A percentile compares a stretch with the other conserved stretches of the same genome.
phyloP scores from a whole-genome alignment of 2,888 invertebrate species.

The Julus scandinavius region DNA sequence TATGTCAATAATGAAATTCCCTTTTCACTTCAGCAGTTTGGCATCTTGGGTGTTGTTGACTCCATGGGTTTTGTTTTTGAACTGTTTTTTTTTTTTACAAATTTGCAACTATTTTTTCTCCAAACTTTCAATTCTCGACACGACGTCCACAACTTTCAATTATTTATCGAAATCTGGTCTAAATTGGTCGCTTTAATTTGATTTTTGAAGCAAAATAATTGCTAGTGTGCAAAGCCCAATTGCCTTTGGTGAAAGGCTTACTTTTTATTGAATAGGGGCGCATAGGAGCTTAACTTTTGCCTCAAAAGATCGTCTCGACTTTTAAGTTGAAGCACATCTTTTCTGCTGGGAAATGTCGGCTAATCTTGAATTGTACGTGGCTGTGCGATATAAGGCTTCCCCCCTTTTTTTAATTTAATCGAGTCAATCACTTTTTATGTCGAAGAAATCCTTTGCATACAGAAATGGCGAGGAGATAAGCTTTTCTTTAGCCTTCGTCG shows the following conservation, averaged over 20 bases:
- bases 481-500: constrained; percentile 21
- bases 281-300: constrained; percentile 8
- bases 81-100: neutral
- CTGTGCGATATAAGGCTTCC: neutral
- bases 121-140: constrained; percentile 18
- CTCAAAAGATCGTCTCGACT: constrained; percentile 9
- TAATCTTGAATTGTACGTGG: constrained; percentile 40
- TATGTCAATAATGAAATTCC: no score
- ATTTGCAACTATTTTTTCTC: neutral
- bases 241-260: constrained; percentile 5
- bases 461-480: constrained; percentile 40
- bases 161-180: neutral
- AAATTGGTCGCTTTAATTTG: constrained; percentile 16
- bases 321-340: constrained; percentile 9
- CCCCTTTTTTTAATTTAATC: constrained; percentile 36
- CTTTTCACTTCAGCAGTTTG: no score
- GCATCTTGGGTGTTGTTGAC: no score
- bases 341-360: constrained; percentile 38
- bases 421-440: constrained; percentile 44
- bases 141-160: neutral
- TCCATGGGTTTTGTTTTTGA: neutral
- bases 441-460: constrained; percentile 42
- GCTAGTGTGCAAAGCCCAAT: neutral
- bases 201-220: neutral
- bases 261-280: constrained; percentile 1